These are phyloP conservation scores for Stigmatopora argus DNA, from an alignment of 2,113 vertebrate species.

Conservation along the genomic window DNA sequence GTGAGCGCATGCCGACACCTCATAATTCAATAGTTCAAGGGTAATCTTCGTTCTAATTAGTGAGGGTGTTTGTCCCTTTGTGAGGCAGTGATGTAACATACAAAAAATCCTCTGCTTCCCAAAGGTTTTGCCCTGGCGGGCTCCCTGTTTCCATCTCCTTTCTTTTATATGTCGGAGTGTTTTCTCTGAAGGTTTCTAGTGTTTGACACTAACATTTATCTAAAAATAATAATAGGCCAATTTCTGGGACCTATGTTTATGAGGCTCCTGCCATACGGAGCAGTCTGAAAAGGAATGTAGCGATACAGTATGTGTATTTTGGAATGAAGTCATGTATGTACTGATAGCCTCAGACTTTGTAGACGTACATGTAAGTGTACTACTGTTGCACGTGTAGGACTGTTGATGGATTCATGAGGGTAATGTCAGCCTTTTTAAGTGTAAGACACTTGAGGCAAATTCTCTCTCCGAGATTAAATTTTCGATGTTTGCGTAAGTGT, in stretches of 20 bases:
- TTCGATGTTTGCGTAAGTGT: background rate
- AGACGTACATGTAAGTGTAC: conserved; percentile 12
- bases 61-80: conserved; percentile 39
- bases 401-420: conserved; percentile 22
- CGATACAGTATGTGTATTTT: conserved; percentile 36
- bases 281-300: conserved; percentile 28
- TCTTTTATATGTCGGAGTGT: conserved; percentile 16
- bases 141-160: conserved; percentile 6
- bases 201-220: conserved; percentile 53
- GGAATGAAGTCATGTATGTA: conserved; percentile 30
- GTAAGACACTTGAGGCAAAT: background rate
- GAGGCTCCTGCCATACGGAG: conserved; percentile 33
- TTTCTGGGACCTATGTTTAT: conserved; percentile 43
- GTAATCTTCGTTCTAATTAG: conserved; percentile 61
- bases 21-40: conserved; percentile 49
- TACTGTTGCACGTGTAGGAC: conserved; percentile 23
- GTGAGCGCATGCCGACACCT: conserved; percentile 35
- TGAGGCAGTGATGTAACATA: conserved; percentile 55
- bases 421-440: conserved; percentile 1
- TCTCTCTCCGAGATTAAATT: background rate
- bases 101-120: conserved; percentile 49
- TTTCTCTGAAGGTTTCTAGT: conserved; percentile 43
- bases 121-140: conserved; percentile 21
- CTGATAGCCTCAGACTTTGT: conserved; percentile 10
- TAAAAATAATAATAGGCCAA: conserved; percentile 58